Evolutionary conservation across 2,888 invertebrate species (phyloP).

Genomic region (Punctoribates punctum): DNA sequence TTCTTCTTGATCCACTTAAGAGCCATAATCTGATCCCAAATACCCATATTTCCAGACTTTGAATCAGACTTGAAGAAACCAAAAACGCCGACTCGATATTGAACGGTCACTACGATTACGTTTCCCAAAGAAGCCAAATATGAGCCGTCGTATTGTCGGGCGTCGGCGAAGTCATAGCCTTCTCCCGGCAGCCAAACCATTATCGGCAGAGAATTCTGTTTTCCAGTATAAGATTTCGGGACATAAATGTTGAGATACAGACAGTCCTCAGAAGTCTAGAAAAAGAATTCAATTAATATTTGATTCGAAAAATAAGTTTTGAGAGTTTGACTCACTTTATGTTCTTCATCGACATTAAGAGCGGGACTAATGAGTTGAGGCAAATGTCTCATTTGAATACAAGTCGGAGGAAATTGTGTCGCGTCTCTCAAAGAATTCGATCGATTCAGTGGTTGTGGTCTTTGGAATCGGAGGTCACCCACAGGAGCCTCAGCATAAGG

Average conservation of each 20-base stretch:
- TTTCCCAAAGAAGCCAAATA: conserved; percentile 57
- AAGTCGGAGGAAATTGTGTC: conserved; percentile 46
- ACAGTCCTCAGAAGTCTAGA: conserved; percentile 64
- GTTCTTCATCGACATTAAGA: conserved; percentile 45
- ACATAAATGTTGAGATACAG: conserved; percentile 76
- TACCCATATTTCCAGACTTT: conserved; percentile 52
- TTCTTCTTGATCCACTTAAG: conserved; percentile 52
- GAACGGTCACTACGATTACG: conserved; percentile 59
- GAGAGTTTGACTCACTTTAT: conserved; percentile 41
- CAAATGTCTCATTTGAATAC: conserved; percentile 50
- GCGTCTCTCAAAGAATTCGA: conserved; percentile 59
- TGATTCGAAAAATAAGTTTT: conserved; percentile 3
- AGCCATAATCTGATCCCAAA: conserved; percentile 52
- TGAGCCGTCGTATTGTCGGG: conserved; percentile 56
- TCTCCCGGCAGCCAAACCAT: conserved; percentile 61
- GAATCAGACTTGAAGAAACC: conserved; percentile 53
- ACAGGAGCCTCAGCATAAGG: conserved; percentile 50
- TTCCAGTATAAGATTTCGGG: conserved; percentile 60
- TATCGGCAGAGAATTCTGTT: conserved; percentile 56
- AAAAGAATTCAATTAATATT: background rate
- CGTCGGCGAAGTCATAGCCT: conserved; percentile 53
- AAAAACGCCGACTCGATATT: conserved; percentile 56
- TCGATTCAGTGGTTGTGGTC: conserved; percentile 54
- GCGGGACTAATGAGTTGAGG: conserved; percentile 49
- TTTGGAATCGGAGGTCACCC: conserved; percentile 47